Percentiles rank a stretch among this genome's conserved stretches.
Evolutionary conservation across 2,797 vertebrate genomes (phyloP).

Genomic region (Cyprinodon diabolis): DNA sequence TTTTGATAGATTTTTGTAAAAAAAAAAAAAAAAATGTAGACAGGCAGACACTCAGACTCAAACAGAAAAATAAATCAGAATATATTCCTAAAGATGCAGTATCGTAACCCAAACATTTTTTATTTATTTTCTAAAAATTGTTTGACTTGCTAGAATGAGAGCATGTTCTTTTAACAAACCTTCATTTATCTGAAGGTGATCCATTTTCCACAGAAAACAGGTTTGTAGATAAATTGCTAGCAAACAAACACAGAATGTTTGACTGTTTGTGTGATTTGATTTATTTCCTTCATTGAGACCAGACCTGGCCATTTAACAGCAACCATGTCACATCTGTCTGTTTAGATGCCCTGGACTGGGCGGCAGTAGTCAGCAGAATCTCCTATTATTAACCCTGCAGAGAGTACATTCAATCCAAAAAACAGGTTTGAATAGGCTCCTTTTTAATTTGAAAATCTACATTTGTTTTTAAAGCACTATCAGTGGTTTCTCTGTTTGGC

Average conservation of each 20-base stretch:
- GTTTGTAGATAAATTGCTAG: not conserved
- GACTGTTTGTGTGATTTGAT: not conserved
- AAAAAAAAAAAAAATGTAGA: not conserved
- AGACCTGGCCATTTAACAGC: no score
- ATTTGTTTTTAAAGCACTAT: not conserved
- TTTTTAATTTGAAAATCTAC: no score
- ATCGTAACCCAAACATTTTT: not conserved
- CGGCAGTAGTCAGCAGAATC: no score
- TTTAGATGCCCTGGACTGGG: no score
- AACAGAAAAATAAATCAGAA: not conserved
- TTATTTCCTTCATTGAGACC: not conserved
- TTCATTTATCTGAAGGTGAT: not conserved
- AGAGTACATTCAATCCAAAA: not conserved
- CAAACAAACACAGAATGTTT: not conserved
- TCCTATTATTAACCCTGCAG: no score
- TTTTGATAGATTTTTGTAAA: constrained; percentile 18
- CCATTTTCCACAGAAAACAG: not conserved
- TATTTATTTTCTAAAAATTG: not conserved
- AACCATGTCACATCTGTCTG: no score
- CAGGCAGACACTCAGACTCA: constrained; percentile 27
- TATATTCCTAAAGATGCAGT: not conserved
- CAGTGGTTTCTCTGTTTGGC: not conserved
- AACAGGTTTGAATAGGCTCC: not conserved
- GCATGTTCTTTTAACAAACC: not conserved
- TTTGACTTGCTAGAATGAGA: not conserved